phyloP scores from a whole-genome alignment of 2,113 vertebrate genomes.

The Microcebus griseorufus region DNA sequence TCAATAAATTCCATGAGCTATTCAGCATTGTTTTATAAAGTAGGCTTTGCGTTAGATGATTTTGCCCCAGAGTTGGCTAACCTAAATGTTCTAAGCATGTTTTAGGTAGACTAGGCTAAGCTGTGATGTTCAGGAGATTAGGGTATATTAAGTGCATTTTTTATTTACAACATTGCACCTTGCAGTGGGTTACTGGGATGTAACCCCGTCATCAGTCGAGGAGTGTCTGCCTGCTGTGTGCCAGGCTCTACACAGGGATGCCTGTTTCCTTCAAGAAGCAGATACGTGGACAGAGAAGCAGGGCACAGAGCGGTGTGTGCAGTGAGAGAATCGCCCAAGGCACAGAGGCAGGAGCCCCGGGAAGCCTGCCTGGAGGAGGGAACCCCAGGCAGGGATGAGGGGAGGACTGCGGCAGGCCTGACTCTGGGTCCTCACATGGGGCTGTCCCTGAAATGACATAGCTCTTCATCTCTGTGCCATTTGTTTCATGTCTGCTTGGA shows the following conservation, averaged over 20 bases:
- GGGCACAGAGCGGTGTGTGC: rapidly evolving
- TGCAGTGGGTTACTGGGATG: not conserved
- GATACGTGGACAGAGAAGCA: not conserved
- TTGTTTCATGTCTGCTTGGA: not conserved
- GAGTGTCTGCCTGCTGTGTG: not conserved
- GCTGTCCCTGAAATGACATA: not conserved
- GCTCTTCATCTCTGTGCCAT: not conserved
- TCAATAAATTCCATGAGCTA: not conserved
- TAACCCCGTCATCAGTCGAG: not conserved
- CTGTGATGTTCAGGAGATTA: not conserved
- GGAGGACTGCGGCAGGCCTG: not conserved
- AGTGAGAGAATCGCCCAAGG: not conserved
- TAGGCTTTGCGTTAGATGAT: not conserved
- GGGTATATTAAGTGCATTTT: not conserved
- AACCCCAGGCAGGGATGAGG: not conserved
- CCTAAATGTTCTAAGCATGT: not conserved
- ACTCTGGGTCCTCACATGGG: not conserved
- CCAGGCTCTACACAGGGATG: not conserved
- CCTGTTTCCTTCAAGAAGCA: not conserved
- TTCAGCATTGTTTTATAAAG: not conserved
- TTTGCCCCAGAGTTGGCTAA: not conserved
- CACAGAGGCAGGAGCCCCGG: rapidly evolving
- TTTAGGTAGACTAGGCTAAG: not conserved
- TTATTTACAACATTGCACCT: not conserved
- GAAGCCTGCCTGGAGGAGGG: not conserved